Percentiles rank a stretch among this genome's conserved stretches.
Conservation (phyloP, 1,140 invertebrate species). For the Drosophila arawakana region DNA sequence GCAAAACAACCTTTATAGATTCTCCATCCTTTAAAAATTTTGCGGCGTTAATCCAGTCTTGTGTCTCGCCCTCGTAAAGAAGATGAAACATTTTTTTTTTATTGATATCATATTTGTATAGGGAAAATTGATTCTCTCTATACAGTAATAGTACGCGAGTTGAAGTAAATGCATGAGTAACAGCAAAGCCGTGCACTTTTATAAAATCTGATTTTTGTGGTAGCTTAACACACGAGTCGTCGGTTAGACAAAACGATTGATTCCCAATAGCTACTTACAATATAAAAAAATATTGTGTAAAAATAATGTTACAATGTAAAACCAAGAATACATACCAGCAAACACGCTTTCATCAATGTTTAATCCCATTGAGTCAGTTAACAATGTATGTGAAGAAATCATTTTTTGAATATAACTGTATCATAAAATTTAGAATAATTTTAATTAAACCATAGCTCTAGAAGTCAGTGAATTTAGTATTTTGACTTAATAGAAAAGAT, state of each 20-base stretch:
- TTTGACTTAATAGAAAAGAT: no score
- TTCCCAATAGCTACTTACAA: slow-evolving; percentile 51
- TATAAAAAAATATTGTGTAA: no score
- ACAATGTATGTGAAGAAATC: no score
- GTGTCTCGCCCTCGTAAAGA: slow-evolving; percentile 59
- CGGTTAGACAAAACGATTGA: slow-evolving; percentile 31
- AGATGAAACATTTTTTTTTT: slow-evolving; percentile 34
- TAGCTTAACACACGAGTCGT: slow-evolving; percentile 11
- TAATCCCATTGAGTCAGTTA: no score
- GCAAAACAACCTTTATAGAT: slow-evolving; percentile 49
- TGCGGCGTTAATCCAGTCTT: slow-evolving; percentile 76
- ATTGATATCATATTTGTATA: slow-evolving; percentile 18
- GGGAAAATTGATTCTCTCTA: slow-evolving; percentile 57
- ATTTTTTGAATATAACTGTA: no score
- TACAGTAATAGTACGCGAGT: slow-evolving; percentile 46
- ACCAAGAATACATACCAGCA: no score
- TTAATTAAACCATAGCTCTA: no score
- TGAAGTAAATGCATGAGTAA: background rate
- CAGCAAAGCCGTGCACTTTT: slow-evolving; percentile 59
- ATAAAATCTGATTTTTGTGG: slow-evolving; percentile 25
- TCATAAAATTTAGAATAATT: no score
- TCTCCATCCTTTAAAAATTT: slow-evolving; percentile 45
- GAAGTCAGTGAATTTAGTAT: no score
- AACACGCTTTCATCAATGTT: no score
- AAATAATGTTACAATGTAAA: no score